phyloP scores from a whole-genome alignment of 2,888 invertebrate genomes.

The Calameuta idolon region DNA sequence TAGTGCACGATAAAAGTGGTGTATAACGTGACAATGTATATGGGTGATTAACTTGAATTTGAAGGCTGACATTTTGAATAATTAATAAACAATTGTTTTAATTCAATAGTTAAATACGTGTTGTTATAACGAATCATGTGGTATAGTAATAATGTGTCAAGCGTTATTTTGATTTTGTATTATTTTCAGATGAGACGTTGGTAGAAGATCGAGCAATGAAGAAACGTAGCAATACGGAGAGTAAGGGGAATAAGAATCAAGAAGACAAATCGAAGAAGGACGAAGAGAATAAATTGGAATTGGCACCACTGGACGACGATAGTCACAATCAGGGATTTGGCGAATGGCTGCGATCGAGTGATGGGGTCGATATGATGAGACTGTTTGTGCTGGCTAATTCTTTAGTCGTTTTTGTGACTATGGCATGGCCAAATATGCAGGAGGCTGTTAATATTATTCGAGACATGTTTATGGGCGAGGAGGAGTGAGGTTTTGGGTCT shows the following conservation, averaged over 20 bases:
- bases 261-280: constrained; percentile 29
- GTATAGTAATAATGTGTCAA: background rate
- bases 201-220: constrained; percentile 41
- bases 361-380: constrained; percentile 81
- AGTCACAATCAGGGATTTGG: constrained; percentile 58
- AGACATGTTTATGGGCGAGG: constrained; percentile 60
- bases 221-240: constrained; percentile 43
- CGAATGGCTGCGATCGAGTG: constrained; percentile 69
- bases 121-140: no score
- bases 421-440: constrained; percentile 81
- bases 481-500: constrained; percentile 14
- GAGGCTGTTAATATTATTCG: constrained; percentile 69
- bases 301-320: constrained; percentile 44
- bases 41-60: no score
- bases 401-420: constrained; percentile 76
- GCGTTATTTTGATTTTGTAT: background rate
- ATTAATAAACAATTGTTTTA: no score
- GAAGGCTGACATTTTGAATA: no score
- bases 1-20: background rate
- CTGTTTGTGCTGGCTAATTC: constrained; percentile 85
- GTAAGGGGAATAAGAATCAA: constrained; percentile 35
- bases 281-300: constrained; percentile 25
- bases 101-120: no score
- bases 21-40: no score
- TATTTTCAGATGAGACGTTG: constrained; percentile 36